Evolutionary conservation across 1,140 invertebrate species (phyloP), one percentile per base, ranked within the genome.

Genomic region (Venustaconcha ellipsiformis): DNA sequence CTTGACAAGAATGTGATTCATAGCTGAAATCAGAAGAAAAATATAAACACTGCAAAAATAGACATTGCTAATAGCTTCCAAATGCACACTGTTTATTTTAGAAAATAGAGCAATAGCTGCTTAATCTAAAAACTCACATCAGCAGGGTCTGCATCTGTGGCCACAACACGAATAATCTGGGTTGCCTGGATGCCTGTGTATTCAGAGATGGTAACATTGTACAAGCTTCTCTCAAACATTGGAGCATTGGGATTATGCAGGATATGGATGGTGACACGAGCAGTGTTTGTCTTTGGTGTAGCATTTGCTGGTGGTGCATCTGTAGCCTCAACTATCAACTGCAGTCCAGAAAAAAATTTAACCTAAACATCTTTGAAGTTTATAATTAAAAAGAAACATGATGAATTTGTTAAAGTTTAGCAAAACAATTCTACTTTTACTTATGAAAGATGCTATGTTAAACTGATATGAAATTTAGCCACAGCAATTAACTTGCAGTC

Each of bases 151-250:
- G 37, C 55, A 67, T 86, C 85, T 48, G 67, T 78, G 4, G 84
- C 84, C 15, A 15, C 70, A 12, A 82, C 78, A 48, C 23, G 60
- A 26, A 82, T 65, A 12, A 86, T 60, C 20, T 26, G 57, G 17
- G 72, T 66, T 4, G 20, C 15, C 20, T 79, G 78, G 2, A 84
- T 63, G 0, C 70, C 18, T 15, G 70, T 26, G 64, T 82, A 83
- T 63, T 87, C 85, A n/a, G 77, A 79, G 20, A 87, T 82, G 30
- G 80, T 80, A 14, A 82, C 74, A 57, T 79, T 79, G 79, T 83
- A 84, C 12, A 59, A 37, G 18, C 66, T 69, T 8, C 56, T 55
- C 17, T 64, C 57, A 65, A 84, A 87, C 15, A 70, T 37, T 14
- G 85, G 85, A 17, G 79, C 63, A 71, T 85, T 83, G 18, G 81